Percentiles rank a stretch among this genome's conserved stretches.
phyloP scores from a whole-genome alignment of 2,888 invertebrate genomes.

The Luperina nickerlii region DNA sequence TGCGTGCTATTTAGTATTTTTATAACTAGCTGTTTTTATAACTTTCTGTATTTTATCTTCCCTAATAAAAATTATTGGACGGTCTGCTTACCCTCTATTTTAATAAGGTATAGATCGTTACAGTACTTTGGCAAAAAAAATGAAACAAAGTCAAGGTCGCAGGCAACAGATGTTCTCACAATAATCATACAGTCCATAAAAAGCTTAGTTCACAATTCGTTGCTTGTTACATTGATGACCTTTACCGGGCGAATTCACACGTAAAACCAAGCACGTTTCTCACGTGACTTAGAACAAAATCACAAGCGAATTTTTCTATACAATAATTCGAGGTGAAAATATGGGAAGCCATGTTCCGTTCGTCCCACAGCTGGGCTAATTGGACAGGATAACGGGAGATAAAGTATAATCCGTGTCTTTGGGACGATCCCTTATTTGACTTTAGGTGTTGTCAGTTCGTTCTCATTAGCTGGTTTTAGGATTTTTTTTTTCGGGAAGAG shows the following conservation, averaged over 20 bases:
- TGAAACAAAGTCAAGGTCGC: neutral
- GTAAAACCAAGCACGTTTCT: neutral
- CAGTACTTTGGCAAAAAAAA: no score
- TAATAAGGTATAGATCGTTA: no score
- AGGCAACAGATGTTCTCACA: neutral
- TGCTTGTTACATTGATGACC: neutral
- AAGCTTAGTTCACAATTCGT: neutral
- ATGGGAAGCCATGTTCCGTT: slow-evolving; percentile 15
- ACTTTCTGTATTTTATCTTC: no score
- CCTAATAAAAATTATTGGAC: no score
- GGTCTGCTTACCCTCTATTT: no score
- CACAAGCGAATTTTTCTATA: slow-evolving; percentile 35
- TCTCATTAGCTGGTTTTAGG: slow-evolving; percentile 38
- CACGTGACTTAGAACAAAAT: neutral
- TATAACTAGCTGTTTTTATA: no score
- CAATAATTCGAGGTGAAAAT: slow-evolving; percentile 34
- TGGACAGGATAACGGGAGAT: slow-evolving; percentile 46
- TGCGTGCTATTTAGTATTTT: no score
- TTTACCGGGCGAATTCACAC: neutral
- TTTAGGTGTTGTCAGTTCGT: slow-evolving; percentile 43
- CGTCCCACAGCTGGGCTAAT: slow-evolving; percentile 45
- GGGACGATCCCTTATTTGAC: slow-evolving; percentile 44
- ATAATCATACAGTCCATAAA: neutral
- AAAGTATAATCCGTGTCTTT: slow-evolving; percentile 47
- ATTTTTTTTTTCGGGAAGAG: neutral